These are phyloP conservation scores for Protomyctophum bolini DNA, from an alignment of 2,113 vertebrate genomes.

Conservation along the genomic window DNA sequence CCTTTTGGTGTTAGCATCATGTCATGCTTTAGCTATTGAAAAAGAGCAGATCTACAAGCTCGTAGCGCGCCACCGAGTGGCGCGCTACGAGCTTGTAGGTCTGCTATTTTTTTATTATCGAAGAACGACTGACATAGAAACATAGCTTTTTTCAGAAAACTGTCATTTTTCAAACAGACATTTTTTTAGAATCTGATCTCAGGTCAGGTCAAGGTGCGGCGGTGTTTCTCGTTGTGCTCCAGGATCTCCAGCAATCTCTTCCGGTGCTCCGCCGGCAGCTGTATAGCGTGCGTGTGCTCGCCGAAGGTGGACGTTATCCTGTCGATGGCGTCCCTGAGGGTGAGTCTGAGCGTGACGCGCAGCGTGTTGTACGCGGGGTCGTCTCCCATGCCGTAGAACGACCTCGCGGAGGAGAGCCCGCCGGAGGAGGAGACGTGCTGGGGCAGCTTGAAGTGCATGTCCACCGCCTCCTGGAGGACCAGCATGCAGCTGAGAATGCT, in stretches of 20 bases:
- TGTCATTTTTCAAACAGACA: no score
- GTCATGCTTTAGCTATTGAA: no score
- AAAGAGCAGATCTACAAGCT: no score
- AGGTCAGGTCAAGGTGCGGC: not conserved
- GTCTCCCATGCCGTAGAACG: slow-evolving; percentile 83
- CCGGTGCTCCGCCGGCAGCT: slow-evolving; percentile 91
- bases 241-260: slow-evolving; percentile 96
- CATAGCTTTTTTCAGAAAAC: no score
- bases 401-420: no score
- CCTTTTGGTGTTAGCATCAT: no score
- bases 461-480: slow-evolving; percentile 92
- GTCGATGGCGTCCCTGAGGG: slow-evolving; percentile 94
- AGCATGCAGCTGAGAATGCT: slow-evolving; percentile 87
- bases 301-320: slow-evolving; percentile 93
- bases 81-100: no score
- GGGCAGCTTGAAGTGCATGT: slow-evolving; percentile 96
- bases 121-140: no score
- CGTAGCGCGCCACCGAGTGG: no score
- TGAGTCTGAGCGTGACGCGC: slow-evolving; percentile 90
- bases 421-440: no score
- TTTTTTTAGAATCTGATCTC: no score
- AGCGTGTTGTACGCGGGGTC: slow-evolving; percentile 92
- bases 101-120: no score
- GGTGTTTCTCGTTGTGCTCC: slow-evolving; percentile 91
- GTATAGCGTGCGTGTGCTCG: slow-evolving; percentile 90